A percentile compares a stretch with the other conserved stretches of the same genome.
Evolutionary conservation across 92 coral and sea anemone genomes (phyloP).

Genomic region (Plumapathes pennacea): DNA sequence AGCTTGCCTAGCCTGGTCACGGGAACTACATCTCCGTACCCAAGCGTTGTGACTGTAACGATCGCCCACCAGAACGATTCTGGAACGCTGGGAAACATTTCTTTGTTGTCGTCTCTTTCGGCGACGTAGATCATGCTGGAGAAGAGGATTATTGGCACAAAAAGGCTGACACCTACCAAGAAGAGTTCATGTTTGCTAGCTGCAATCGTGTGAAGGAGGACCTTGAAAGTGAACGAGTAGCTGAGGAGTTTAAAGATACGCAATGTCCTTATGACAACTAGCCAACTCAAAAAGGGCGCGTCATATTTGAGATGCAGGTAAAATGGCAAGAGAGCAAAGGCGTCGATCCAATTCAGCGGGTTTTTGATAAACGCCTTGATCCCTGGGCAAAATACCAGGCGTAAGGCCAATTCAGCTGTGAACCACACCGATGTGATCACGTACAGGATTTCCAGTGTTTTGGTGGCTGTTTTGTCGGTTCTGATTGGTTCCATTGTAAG

Average conservation of each 20-base stretch:
- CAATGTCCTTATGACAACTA: slow-evolving; percentile 77
- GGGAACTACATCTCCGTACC: slow-evolving; percentile 96
- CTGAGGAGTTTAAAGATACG: slow-evolving; percentile 80
- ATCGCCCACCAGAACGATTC: slow-evolving; percentile 99
- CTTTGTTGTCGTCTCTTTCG: slow-evolving; percentile 79
- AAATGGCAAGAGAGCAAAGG: slow-evolving; percentile 82
- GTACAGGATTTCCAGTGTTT: slow-evolving; percentile 57
- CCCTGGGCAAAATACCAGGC: slow-evolving; percentile 82
- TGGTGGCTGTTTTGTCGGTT: slow-evolving; percentile 45
- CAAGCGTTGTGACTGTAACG: slow-evolving; percentile 94
- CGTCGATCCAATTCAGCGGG: slow-evolving; percentile 93
- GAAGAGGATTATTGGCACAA: slow-evolving; percentile 86
- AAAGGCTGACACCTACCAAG: slow-evolving; percentile 76
- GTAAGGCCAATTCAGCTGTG: slow-evolving; percentile 78
- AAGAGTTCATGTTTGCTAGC: slow-evolving; percentile 91
- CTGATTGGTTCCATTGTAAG: slow-evolving; percentile 69
- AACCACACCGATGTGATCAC: slow-evolving; percentile 83
- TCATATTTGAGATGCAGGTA: slow-evolving; percentile 64
- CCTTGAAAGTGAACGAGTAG: slow-evolving; percentile 89
- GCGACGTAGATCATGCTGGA: slow-evolving; percentile 93
- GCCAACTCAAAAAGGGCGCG: slow-evolving; percentile 70
- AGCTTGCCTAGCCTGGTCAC: slow-evolving; percentile 86
- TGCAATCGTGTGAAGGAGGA: slow-evolving; percentile 79
- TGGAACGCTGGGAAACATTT: slow-evolving; percentile 89
- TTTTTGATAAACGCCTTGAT: slow-evolving; percentile 55